Conservation (phyloP, 2,113 vertebrate species). For the Amphiprion ocellaris region DNA sequence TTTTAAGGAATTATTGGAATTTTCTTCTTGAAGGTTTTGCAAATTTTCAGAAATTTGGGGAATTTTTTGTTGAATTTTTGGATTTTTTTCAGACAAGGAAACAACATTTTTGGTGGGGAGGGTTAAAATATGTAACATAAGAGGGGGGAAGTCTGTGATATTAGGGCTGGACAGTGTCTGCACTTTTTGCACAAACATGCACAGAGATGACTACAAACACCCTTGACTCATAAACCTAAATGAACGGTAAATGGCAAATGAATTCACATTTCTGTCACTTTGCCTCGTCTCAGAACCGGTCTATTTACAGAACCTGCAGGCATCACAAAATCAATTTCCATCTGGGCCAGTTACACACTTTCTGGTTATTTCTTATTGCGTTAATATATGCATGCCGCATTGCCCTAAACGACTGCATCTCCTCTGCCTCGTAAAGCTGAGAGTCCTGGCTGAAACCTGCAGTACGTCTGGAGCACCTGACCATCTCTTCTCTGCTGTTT, state of each 20-base stretch:
- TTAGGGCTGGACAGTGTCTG: neutral
- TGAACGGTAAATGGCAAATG: neutral
- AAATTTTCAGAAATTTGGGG: no score
- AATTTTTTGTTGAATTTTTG: no score
- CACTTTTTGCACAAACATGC: neutral
- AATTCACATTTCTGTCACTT: neutral
- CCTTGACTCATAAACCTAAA: constrained; percentile 6
- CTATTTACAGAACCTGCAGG: constrained; percentile 15
- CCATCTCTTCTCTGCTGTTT: constrained; percentile 26
- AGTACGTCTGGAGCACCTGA: neutral
- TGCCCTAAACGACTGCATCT: constrained; percentile 13
- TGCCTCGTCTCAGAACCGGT: neutral
- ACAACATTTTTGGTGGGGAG: no score
- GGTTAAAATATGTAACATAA: no score
- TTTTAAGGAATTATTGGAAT: no score
- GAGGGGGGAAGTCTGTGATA: no score
- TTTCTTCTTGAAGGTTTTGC: no score
- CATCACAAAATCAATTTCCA: constrained; percentile 10
- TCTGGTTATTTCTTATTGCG: constrained; percentile 1
- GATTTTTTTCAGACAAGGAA: no score
- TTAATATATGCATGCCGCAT: constrained; percentile 30
- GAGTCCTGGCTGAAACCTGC: neutral
- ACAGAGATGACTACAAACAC: neutral
- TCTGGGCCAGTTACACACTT: neutral
- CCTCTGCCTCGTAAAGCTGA: neutral